Base-by-base conservation (phyloP, 1,140 invertebrate genomes). In the Rhynchophorus ferrugineus region DNA sequence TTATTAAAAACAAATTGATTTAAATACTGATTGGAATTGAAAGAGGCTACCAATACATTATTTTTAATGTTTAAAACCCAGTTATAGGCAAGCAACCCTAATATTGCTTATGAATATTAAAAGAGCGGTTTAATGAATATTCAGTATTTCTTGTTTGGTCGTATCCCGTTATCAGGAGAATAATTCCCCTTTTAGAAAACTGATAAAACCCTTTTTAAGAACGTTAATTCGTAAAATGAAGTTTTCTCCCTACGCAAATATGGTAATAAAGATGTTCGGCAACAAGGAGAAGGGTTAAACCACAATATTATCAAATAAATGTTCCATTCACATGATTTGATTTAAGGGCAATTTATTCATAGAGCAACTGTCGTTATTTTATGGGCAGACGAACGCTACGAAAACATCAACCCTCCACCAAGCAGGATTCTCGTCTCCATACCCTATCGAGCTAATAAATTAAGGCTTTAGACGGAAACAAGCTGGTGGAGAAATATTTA, bases 401-500 rank as follows among this genome's bases (percentile, higher is more conserved):
- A 29, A 11, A 29, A 29, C 5, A 29, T 6, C 24, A 29, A 29
- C 24, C 24, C 24, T n/a, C n/a, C n/a, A n/a, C n/a, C n/a, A n/a
- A n/a, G n/a, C n/a, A n/a, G n/a, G n/a, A n/a, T n/a, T n/a, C n/a
- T n/a, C n/a, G n/a, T n/a, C n/a, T n/a, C n/a, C n/a, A n/a, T n/a
- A n/a, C 48, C 38, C 46, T 41, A 35, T 43, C 18, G 41, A 20
- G 18, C 17, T 39, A 5, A 50, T 50, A 50, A 50, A 50, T 49
- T 50, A 43, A 16, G 34, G n/a, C 19, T 35, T 21, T 35, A 42
- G 48, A 20, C 36, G 38, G 2, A 20, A 49, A 49, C 46, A 21
- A 20, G 37, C 48, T 50, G 38, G 38, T 20, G 18, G 38, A 50
- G 48, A 43, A 50, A 50, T 50, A 50, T 50, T 50, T 50, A 50